Conservation (phyloP, 2,797 vertebrate species). For the Mormyrops attenuatus region DNA sequence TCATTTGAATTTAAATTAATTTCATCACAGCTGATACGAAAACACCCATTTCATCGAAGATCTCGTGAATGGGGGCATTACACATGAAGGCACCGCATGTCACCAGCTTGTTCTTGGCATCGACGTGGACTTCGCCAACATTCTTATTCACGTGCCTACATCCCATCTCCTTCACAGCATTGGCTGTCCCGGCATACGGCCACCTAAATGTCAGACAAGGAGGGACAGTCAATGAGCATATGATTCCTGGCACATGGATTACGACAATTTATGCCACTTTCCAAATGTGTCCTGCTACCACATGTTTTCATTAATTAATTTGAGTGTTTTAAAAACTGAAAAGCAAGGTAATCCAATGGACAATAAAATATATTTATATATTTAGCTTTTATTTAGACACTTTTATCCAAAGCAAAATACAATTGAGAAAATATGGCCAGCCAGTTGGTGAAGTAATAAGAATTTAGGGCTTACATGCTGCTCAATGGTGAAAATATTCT, state of each 20-base stretch:
- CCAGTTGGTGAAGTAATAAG: not conserved
- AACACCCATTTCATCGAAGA: constrained; percentile 71
- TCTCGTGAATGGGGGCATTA: constrained; percentile 67
- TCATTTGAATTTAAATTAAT: constrained; percentile 49
- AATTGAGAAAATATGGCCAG: not conserved
- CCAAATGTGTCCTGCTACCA: not conserved
- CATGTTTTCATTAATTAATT: not conserved
- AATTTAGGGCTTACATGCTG: not conserved
- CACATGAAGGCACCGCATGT: constrained; percentile 79
- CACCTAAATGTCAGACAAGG: constrained; percentile 52
- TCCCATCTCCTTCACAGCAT: constrained; percentile 62
- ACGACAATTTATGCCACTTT: not conserved
- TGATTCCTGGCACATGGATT: not conserved
- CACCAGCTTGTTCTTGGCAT: constrained; percentile 73
- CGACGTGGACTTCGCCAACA: constrained; percentile 66
- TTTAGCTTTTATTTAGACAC: not conserved
- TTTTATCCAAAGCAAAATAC: not conserved
- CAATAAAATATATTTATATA: not conserved
- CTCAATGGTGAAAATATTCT: not conserved
- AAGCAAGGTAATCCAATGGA: not conserved
- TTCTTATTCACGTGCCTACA: constrained; percentile 73
- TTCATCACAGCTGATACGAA: constrained; percentile 72
- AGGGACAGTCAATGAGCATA: not conserved
- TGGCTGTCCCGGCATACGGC: constrained; percentile 67
- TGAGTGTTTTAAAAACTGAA: not conserved